Evolutionary conservation across 1,140 invertebrate genomes (phyloP), one percentile per base, ranked within the genome.

Genomic region (Meteorus sp.): DNA sequence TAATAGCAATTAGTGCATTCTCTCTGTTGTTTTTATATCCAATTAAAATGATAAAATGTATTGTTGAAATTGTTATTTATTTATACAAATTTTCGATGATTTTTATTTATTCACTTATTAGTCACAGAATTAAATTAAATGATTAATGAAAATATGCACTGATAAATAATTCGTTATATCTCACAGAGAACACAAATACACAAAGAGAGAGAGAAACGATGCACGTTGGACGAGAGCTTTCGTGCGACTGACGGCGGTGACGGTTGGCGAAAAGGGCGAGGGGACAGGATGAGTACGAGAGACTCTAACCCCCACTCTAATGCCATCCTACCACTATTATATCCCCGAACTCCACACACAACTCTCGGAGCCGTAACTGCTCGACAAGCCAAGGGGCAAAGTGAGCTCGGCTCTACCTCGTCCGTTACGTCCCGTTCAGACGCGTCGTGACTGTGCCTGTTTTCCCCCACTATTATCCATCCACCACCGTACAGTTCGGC

Each of bases 261-360:
- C 29, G 71, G 65, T 73, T 65, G 75, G 74, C 73, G 75, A 72
- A n/a, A n/a, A n/a, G n/a, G n/a, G n/a, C n/a, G n/a, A n/a, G n/a
- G n/a, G n/a, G n/a, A n/a, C n/a, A n/a, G n/a, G n/a, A n/a, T n/a
- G n/a, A n/a, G n/a, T n/a, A n/a, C n/a, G n/a, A n/a, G n/a, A n/a
- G n/a, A n/a, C n/a, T n/a, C n/a, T n/a, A n/a, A n/a, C n/a, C n/a
- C n/a, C n/a, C n/a, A n/a, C n/a, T n/a, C n/a, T n/a, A n/a, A n/a
- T n/a, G n/a, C n/a, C n/a, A n/a, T n/a, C n/a, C n/a, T n/a, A n/a
- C n/a, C n/a, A n/a, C n/a, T n/a, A n/a, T n/a, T n/a, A n/a, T n/a
- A n/a, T n/a, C n/a, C n/a, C n/a, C 66, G n/a, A 41, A 41, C 56
- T 65, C 59, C 56, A n/a, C n/a, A n/a, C 64, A 59, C 44, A 25